Evolutionary conservation across 2,888 invertebrate genomes (phyloP).

Genomic region (Ephialtes manifestator): DNA sequence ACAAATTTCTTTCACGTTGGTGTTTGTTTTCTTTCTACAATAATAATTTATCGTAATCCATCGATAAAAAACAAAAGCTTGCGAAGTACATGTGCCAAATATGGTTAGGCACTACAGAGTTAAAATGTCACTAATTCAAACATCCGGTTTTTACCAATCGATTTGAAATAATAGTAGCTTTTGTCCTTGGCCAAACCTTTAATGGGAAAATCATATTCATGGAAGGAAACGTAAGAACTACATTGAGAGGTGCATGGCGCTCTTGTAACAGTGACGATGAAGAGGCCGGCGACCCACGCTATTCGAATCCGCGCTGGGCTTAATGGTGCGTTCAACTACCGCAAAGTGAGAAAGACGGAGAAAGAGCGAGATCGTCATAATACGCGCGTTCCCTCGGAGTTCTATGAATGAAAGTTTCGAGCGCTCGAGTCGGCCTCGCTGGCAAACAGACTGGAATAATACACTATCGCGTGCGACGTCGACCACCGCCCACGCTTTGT

Average conservation of each 20-base stretch:
- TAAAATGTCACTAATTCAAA: neutral
- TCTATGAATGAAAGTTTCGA: constrained; percentile 76
- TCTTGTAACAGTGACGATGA: constrained; percentile 21
- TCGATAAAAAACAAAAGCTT: too few relatives aligned
- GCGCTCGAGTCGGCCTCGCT: constrained; percentile 71
- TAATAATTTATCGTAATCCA: too few relatives aligned
- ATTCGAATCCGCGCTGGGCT: constrained; percentile 27
- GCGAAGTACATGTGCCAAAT: too few relatives aligned
- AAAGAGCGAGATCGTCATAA: constrained; percentile 35
- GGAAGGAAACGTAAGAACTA: neutral
- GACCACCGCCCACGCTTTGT: constrained; percentile 64
- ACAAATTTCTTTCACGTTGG: too few relatives aligned
- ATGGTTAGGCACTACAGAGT: neutral
- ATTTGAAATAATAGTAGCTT: neutral
- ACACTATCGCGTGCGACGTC: constrained; percentile 65
- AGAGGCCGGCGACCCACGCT: constrained; percentile 44
- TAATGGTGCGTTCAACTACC: constrained; percentile 28
- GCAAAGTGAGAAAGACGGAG: constrained; percentile 4
- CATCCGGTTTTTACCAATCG: neutral
- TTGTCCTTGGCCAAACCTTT: neutral
- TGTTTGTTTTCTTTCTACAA: too few relatives aligned
- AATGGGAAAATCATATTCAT: neutral
- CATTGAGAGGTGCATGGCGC: neutral
- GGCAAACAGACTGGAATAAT: constrained; percentile 76
- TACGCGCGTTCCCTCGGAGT: constrained; percentile 61